These are phyloP conservation scores for Reticulitermes lucifugus DNA, from an alignment of 2,888 invertebrate genomes.

Conservation along the genomic window DNA sequence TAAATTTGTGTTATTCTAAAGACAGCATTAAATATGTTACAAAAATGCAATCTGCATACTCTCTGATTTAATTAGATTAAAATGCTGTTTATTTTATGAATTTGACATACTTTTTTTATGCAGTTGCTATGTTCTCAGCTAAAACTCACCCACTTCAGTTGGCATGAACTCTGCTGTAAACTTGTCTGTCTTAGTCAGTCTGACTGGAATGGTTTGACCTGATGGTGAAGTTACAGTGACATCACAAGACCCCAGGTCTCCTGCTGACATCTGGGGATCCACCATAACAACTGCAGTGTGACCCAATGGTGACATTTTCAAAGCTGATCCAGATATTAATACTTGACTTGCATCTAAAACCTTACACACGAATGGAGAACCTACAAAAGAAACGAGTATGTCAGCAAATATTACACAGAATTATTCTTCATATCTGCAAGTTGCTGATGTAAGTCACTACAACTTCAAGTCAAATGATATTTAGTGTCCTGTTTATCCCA, in stretches of 20 bases:
- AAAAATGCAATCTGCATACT: no score
- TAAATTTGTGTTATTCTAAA: no score
- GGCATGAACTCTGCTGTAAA: constrained; percentile 73
- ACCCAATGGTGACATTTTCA: constrained; percentile 77
- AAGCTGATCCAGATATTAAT: constrained; percentile 73
- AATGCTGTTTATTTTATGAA: no score
- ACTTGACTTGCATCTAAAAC: constrained; percentile 77
- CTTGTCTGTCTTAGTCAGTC: constrained; percentile 72
- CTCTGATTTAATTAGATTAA: no score
- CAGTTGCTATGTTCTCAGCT: no score
- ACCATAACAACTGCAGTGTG: constrained; percentile 71
- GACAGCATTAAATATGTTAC: no score
- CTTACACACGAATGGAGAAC: constrained; percentile 94
- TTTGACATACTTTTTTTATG: no score
- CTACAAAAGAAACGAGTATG: constrained; percentile 63
- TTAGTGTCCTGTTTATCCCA: no score
- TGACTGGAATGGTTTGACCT: constrained; percentile 82
- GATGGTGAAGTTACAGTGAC: constrained; percentile 85
- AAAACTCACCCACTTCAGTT: constrained; percentile 64
- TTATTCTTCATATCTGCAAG: no score
- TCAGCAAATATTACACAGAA: no score
- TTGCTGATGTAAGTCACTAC: no score
- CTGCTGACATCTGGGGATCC: constrained; percentile 65
- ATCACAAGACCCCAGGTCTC: constrained; percentile 56
- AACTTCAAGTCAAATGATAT: no score